Percentiles rank a stretch among this genome's conserved stretches.
Evolutionary conservation across 2,797 vertebrate genomes (phyloP).

Genomic region (Taenioides sp.): DNA sequence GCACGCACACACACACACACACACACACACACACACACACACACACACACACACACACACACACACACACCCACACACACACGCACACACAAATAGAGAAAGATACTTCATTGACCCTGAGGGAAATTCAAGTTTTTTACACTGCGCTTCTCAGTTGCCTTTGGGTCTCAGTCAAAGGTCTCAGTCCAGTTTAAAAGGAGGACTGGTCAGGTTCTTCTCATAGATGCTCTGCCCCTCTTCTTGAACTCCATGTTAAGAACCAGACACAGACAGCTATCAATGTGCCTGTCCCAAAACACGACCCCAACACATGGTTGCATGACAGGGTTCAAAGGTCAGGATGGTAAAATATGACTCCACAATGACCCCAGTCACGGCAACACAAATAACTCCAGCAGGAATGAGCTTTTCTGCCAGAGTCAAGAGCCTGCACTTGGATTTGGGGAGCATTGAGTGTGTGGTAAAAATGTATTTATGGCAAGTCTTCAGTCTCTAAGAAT

Average conservation of each 20-base stretch:
- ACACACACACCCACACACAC: no score
- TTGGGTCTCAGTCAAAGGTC: no score
- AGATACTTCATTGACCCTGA: no score
- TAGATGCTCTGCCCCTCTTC: conserved; percentile 25
- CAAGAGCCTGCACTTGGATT: conserved; percentile 54
- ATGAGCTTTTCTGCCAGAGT: conserved; percentile 19
- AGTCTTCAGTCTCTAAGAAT: background rate
- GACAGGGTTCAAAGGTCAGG: conserved; percentile 69
- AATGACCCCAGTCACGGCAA: conserved; percentile 38
- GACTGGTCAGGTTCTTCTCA: background rate
- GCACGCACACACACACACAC: no score
- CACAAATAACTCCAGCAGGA: conserved; percentile 3
- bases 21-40: no score
- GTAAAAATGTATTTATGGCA: conserved; percentile 5
- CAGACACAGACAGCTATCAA: conserved; percentile 57
- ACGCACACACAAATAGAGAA: no score
- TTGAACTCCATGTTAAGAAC: conserved; percentile 25
- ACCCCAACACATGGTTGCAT: conserved; percentile 72
- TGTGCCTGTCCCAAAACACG: conserved; percentile 66
- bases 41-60: no score
- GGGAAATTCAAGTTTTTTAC: no score
- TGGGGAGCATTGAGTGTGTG: conserved; percentile 12
- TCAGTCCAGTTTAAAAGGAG: no score
- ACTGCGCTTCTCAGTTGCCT: no score
- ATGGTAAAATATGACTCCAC: conserved; percentile 64